Evolutionary conservation across 2,888 invertebrate genomes (phyloP).

Genomic region (Argynnis bischoffii): DNA sequence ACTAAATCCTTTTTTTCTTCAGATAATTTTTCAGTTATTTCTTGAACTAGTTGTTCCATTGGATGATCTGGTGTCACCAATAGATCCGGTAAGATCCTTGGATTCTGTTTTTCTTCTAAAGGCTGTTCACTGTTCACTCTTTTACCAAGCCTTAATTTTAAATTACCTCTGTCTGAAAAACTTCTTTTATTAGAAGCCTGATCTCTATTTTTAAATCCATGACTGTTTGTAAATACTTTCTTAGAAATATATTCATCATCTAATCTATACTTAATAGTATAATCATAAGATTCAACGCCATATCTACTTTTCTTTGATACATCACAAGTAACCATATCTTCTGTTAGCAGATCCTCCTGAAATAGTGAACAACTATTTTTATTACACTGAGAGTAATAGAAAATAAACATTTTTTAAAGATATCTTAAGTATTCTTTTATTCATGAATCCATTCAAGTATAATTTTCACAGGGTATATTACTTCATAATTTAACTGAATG

Average conservation of each 20-base stretch:
- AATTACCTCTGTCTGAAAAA: conserved; percentile 81
- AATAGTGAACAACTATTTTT: conserved; percentile 43
- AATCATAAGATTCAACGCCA: conserved; percentile 91
- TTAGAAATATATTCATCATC: conserved; percentile 75
- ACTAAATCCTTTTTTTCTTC: conserved; percentile 89
- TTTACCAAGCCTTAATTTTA: conserved; percentile 81
- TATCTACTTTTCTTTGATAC: conserved; percentile 85
- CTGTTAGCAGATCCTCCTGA: conserved; percentile 91
- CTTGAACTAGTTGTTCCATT: conserved; percentile 84
- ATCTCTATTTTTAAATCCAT: conserved; percentile 49
- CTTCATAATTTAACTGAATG: background rate
- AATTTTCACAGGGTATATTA: too few relatives aligned
- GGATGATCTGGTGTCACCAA: conserved; percentile 73
- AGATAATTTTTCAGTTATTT: conserved; percentile 87
- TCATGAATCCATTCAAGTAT: too few relatives aligned
- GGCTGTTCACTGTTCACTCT: conserved; percentile 69
- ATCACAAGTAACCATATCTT: conserved; percentile 89
- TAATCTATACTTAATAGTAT: conserved; percentile 84
- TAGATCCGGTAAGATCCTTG: conserved; percentile 83
- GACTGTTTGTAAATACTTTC: conserved; percentile 62
- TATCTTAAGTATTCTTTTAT: background rate
- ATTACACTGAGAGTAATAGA: background rate
- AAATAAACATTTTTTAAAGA: background rate
- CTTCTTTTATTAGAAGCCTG: conserved; percentile 80
- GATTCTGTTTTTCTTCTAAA: conserved; percentile 77